These are phyloP conservation scores for Forbesichthys papilliferus DNA, from an alignment of 2,113 vertebrate species.

Conservation along the genomic window DNA sequence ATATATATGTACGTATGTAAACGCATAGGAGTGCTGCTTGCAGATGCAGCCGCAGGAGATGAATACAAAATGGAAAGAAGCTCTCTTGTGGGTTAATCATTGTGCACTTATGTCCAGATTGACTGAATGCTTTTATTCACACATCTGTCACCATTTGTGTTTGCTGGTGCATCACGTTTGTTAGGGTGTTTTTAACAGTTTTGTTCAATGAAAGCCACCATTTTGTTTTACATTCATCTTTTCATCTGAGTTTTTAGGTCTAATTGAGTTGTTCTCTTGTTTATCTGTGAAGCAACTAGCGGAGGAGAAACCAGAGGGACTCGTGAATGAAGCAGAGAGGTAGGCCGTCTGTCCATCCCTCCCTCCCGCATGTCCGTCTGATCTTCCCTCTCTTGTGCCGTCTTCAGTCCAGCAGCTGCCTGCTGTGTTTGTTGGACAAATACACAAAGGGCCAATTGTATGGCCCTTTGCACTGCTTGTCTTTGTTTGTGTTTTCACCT, in stretches of 20 bases:
- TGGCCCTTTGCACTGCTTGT: slow-evolving; percentile 53
- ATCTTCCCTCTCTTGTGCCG: neutral
- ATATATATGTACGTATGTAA: slow-evolving; percentile 27
- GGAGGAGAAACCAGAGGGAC: slow-evolving; percentile 88
- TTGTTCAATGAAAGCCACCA: neutral
- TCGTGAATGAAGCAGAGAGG: slow-evolving; percentile 93
- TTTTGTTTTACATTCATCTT: neutral
- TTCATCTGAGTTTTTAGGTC: neutral
- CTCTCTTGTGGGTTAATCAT: neutral
- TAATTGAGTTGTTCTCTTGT: slow-evolving; percentile 9
- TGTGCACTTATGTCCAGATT: neutral
- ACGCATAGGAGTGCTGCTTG: too few relatives aligned
- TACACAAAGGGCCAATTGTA: slow-evolving; percentile 36
- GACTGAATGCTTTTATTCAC: slow-evolving; percentile 34
- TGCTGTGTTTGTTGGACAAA: slow-evolving; percentile 57
- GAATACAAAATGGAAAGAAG: slow-evolving; percentile 12
- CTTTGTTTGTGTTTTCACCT: slow-evolving; percentile 71
- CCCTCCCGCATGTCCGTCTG: slow-evolving; percentile 30
- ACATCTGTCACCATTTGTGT: slow-evolving; percentile 28
- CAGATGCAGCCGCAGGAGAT: neutral
- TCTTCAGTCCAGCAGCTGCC: slow-evolving; percentile 47
- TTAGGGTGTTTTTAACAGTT: neutral
- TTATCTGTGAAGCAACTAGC: slow-evolving; percentile 82
- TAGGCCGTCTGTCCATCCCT: slow-evolving; percentile 55
- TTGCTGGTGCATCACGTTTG: neutral